Evolutionary conservation across 1,140 invertebrate species (phyloP).

Genomic region (Ceratoteleas bidentatus): DNA sequence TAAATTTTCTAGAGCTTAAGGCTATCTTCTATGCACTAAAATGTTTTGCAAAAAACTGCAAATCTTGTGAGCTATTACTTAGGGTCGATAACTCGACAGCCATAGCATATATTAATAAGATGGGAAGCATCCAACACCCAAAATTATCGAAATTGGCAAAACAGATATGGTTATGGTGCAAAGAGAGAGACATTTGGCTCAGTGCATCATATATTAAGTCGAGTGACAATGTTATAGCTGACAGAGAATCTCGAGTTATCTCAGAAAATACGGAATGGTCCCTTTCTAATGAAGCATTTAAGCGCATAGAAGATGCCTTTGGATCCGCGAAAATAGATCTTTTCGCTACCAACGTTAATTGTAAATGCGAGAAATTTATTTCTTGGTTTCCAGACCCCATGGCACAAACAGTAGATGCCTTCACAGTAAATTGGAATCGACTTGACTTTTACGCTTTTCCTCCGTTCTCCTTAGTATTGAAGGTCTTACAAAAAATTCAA

Average conservation of each 20-base stretch:
- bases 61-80: neutral
- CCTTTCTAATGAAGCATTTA: neutral
- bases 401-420: neutral
- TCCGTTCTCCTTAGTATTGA: neutral
- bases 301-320: neutral
- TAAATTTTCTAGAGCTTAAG: neutral
- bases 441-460: neutral
- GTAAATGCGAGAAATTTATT: neutral
- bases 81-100: neutral
- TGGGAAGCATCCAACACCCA: neutral
- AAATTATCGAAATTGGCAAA: neutral
- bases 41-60: neutral
- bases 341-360: neutral
- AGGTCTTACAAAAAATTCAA: neutral
- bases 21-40: neutral
- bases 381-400: neutral
- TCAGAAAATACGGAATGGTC: neutral
- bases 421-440: neutral
- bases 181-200: neutral
- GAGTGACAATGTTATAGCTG: neutral
- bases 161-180: neutral
- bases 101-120: neutral
- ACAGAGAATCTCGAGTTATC: neutral
- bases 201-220: neutral
- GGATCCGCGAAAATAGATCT: neutral